These are phyloP conservation scores for Proteles cristata DNA, from an alignment of 2,113 vertebrate genomes.

Conservation along the genomic window DNA sequence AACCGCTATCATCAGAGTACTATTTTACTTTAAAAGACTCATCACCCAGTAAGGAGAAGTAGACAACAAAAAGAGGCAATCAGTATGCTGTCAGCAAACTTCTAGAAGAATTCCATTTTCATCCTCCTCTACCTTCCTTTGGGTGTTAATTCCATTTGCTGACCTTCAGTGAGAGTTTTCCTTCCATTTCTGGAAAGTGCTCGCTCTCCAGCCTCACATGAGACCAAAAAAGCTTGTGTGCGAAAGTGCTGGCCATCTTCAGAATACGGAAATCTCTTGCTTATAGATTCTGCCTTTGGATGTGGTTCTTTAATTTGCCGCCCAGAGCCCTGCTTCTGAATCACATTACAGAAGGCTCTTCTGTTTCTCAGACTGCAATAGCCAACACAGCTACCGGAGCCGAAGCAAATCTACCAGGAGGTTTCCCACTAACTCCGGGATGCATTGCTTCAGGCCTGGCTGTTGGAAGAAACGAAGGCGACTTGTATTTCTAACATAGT, in stretches of 20 bases:
- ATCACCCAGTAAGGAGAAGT: not conserved
- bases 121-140: not conserved
- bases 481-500: rapidly evolving
- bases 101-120: not conserved
- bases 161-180: not conserved
- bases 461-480: not conserved
- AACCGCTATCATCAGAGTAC: not conserved
- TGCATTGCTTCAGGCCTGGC: not conserved
- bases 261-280: not conserved
- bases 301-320: not conserved
- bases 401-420: not conserved
- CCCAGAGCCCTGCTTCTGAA: not conserved
- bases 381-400: not conserved
- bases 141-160: not conserved
- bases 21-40: not conserved
- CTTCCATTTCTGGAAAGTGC: not conserved
- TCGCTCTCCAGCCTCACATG: not conserved
- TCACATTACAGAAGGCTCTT: not conserved
- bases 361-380: not conserved
- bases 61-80: not conserved
- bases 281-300: not conserved
- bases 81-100: not conserved
- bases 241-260: not conserved
- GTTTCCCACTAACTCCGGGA: not conserved
- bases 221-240: not conserved